Percentiles rank a stretch among this genome's conserved stretches.
phyloP scores from a whole-genome alignment of 2,888 invertebrate genomes.

The Xestia ashworthii region DNA sequence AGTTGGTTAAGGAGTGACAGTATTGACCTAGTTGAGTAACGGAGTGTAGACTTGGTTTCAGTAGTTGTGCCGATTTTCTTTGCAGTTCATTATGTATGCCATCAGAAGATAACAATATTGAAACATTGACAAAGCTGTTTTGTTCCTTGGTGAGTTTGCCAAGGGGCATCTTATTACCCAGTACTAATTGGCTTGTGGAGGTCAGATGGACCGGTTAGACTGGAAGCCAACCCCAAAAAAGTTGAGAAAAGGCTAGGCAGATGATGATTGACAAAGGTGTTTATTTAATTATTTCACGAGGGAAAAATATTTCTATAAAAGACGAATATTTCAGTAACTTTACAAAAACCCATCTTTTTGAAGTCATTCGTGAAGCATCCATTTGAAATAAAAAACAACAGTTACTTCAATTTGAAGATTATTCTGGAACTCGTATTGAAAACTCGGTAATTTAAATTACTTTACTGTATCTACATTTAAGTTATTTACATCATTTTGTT shows the following conservation, averaged over 20 bases:
- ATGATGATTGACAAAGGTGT: neutral
- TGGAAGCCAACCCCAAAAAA: no score
- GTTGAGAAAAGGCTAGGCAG: neutral
- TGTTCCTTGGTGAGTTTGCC: no score
- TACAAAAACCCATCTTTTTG: neutral
- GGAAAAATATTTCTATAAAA: neutral
- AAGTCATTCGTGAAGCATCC: neutral
- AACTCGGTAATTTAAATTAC: neutral
- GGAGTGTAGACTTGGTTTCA: neutral
- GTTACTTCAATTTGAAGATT: neutral
- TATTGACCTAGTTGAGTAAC: constrained; percentile 48
- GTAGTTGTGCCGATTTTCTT: constrained; percentile 8
- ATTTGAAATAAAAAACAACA: neutral
- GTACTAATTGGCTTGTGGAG: no score
- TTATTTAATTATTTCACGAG: neutral
- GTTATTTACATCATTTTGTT: neutral
- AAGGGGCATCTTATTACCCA: no score
- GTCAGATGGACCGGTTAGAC: no score
- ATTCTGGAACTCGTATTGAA: neutral
- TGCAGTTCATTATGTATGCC: neutral
- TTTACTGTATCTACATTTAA: neutral
- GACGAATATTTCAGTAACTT: neutral
- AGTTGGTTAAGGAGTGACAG: constrained; percentile 54
- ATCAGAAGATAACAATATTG: neutral
- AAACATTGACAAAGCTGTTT: no score